Evolutionary conservation across 2,113 vertebrate species (phyloP).

Genomic region (Melospiza melodia): DNA sequence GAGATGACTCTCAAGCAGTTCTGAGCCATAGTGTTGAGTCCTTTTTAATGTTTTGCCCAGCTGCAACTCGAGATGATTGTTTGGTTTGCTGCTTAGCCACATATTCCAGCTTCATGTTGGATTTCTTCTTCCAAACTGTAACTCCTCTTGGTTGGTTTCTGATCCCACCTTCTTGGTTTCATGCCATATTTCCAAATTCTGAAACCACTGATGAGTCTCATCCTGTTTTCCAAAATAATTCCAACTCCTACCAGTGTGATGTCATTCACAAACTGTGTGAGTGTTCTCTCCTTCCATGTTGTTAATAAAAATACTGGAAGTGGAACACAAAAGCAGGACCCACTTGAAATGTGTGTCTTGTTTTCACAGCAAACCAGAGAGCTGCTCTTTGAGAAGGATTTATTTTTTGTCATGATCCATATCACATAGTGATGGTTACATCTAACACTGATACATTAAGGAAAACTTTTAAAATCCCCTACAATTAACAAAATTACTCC

Average conservation of each 20-base stretch:
- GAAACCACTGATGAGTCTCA: not conserved
- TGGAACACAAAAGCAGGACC: not conserved
- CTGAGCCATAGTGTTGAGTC: not conserved
- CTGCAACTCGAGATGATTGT: not conserved
- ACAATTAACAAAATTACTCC: not conserved
- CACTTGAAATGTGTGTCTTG: not conserved
- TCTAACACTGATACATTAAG: not conserved
- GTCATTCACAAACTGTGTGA: not conserved
- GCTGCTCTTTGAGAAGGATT: not conserved
- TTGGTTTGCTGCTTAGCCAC: constrained; percentile 22
- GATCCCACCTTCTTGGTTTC: not conserved
- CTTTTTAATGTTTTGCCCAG: constrained; percentile 2
- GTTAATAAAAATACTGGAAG: not conserved
- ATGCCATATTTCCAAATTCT: not conserved
- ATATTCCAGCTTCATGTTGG: not conserved
- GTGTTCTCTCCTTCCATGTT: not conserved
- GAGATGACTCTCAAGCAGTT: not conserved
- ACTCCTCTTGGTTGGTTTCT: not conserved
- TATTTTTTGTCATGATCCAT: not conserved
- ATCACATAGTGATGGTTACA: not conserved
- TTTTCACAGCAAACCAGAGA: not conserved
- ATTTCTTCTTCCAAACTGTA: not conserved
- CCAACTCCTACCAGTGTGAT: not conserved
- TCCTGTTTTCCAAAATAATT: not conserved
- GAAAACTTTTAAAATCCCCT: fast-evolving